Evolutionary conservation across 2,888 invertebrate genomes (phyloP), one percentile per base, ranked within the genome.

Genomic region (Junonia oenone): DNA sequence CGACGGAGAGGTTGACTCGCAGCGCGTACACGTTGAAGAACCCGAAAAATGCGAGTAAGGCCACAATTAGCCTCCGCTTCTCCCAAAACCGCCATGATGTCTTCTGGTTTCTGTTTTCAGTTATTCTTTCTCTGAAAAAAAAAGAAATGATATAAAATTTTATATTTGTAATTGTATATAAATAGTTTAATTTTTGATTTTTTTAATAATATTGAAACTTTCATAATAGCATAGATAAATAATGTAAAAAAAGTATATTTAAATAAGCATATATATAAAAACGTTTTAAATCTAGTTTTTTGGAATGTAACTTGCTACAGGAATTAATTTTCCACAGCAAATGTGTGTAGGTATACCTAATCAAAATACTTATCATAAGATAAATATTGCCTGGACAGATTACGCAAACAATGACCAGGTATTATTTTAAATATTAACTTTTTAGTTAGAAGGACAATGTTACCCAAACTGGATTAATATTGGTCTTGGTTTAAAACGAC

Each of bases 1-100:
- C 98, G 13, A 98, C 96, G 63, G 97, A 97, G 63, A 98, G 91
- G 86, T 97, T 98, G 4, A 97, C 97, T 37, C 97, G 91, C 57
- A 97, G 83, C 3, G 96, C 93, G 77, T 96, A 97, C 1, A 95
- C 94, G 68, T 95, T 95, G 89, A 96, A 95, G 82, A 96, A 96
- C 4, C 96, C 96, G 63, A 96, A 92, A 86, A 97, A 97, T 0
- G 96, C 95, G 66, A 96, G 78, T 6, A 94, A 71, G 0, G 94
- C 95, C 14, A 97, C 95, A 50, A 96, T 88, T 67, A 95, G 93
- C 65, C 96, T 89, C 68, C 95, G 90, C 66, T 93, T 93, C 56
- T 91, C 91, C 95, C 95, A 95, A 79, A 95, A 94, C 63, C 90
- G 91, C 94, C 95, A 95, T 71, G 92, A 81, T 57, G 69, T 73